Base-by-base conservation (phyloP, 2,888 invertebrate genomes). In the Nineta flava region DNA sequence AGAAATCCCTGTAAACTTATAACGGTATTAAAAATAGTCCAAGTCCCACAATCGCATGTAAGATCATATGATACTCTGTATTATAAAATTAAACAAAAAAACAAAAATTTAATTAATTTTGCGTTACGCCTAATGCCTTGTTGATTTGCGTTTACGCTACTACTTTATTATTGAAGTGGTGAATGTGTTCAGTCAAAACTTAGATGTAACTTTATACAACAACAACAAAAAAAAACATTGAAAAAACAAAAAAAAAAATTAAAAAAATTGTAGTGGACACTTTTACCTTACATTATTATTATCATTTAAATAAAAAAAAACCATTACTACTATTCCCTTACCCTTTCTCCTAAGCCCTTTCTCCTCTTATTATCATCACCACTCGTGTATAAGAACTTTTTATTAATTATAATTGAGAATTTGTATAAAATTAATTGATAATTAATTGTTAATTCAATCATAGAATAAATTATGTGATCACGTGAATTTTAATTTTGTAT, bases 151-250 rank as follows among this genome's bases (percentile, higher is more conserved):
- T 35, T 13, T 34, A 34, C 35, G 21, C 48, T 35, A 16, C 41
- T 21, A 26, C 26, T 26, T 26, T 26, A 26, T 41, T 48, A 32
- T 19, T 35, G 45, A 55, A 56, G 59, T 59, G 60, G 60, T 59
- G 54, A 59, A 60, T 60, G 60, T 60, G 60, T 60, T 60, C 60
- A 60, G 49, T 48, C 48, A 48, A 26, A 26, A 48, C 41, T 32
- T 49, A 49, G 49, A 35, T 49, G 44, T 49, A 49, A 49, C 49
- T 49, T 49, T 49, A 49, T 49, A 49, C 49, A 49, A 42, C 49
- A 49, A 26, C 4, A 26, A n/a, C n/a, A 26, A 26, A 26, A 26
- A 26, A 26, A 26, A 26, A 26, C 26, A 26, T 26, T 26, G 26
- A 26, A 26, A 26, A 26, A 26, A 26, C 4, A 3, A 26, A 3